Conservation (phyloP, 2,888 invertebrate species). For the Stenodema calcarata region DNA sequence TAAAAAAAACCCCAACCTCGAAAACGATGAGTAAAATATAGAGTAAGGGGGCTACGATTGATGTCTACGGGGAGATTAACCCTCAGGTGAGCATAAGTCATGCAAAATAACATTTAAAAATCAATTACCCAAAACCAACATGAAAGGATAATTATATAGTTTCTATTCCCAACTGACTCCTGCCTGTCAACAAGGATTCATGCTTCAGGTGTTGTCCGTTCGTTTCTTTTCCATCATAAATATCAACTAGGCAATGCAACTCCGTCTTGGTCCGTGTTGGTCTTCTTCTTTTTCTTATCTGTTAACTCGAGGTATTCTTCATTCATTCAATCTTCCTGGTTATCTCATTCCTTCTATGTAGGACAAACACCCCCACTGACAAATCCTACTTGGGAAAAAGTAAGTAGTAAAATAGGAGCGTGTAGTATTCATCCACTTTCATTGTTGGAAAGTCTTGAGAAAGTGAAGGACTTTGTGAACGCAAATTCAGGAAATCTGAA, state of each 20-base stretch:
- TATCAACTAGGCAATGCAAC: conserved; percentile 10
- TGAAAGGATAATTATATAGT: conserved; percentile 56
- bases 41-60: conserved; percentile 44
- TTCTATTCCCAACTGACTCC: conserved; percentile 52
- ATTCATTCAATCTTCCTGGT: neutral
- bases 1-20: neutral
- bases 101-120: conserved; percentile 58
- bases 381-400: too few relatives aligned
- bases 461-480: too few relatives aligned
- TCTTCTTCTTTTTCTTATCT: neutral
- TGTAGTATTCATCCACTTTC: too few relatives aligned
- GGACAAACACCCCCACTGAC: too few relatives aligned
- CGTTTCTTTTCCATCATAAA: conserved; percentile 40
- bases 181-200: conserved; percentile 51
- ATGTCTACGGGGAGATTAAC: conserved; percentile 42
- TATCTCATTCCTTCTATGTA: too few relatives aligned
- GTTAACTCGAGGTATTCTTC: neutral
- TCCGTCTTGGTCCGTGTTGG: neutral
- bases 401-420: too few relatives aligned
- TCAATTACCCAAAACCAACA: conserved; percentile 58
- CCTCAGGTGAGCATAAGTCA: conserved; percentile 55
- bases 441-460: too few relatives aligned
- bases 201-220: conserved; percentile 45
- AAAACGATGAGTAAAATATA: conserved; percentile 40
- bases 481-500: too few relatives aligned